Evolutionary conservation across 2,888 invertebrate genomes (phyloP).

Genomic region (Xanthostigma xanthostigma): DNA sequence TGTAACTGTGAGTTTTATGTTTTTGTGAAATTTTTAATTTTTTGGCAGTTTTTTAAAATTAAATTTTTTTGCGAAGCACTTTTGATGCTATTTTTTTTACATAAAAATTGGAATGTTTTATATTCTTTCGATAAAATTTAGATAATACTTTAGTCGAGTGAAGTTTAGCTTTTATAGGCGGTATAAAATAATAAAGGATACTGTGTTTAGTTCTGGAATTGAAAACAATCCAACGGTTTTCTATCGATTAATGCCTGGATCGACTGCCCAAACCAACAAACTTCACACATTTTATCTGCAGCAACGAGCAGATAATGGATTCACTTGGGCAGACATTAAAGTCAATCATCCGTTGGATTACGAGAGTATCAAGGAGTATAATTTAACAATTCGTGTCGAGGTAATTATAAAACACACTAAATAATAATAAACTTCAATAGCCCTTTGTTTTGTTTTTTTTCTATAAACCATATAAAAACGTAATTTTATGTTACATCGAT

Average conservation of each 20-base stretch:
- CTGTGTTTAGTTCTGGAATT: constrained; percentile 69
- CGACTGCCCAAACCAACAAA: constrained; percentile 91
- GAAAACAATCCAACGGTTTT: constrained; percentile 92
- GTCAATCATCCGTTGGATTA: constrained; percentile 92
- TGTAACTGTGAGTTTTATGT: constrained; percentile 10
- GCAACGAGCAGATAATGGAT: constrained; percentile 82
- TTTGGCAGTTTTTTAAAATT: constrained; percentile 11
- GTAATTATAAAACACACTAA: constrained; percentile 34
- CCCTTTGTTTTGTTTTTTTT: no score
- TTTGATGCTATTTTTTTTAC: not conserved
- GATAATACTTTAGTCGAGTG: constrained; percentile 9
- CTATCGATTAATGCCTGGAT: constrained; percentile 89
- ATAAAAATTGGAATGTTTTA: not conserved
- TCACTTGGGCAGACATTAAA: constrained; percentile 91
- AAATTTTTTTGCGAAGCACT: constrained; percentile 4
- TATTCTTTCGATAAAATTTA: constrained; percentile 1
- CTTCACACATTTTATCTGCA: constrained; percentile 90
- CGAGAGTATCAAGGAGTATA: constrained; percentile 89
- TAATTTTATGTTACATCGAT: no score
- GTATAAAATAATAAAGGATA: not conserved
- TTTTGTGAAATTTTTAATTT: constrained; percentile 8
- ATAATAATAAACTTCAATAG: not conserved
- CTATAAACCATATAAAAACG: no score
- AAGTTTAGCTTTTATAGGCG: constrained; percentile 10
- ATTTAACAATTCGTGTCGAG: constrained; percentile 90